Evolutionary conservation across 2,797 vertebrate genomes (phyloP).

Genomic region (Pangasius larnaudii): DNA sequence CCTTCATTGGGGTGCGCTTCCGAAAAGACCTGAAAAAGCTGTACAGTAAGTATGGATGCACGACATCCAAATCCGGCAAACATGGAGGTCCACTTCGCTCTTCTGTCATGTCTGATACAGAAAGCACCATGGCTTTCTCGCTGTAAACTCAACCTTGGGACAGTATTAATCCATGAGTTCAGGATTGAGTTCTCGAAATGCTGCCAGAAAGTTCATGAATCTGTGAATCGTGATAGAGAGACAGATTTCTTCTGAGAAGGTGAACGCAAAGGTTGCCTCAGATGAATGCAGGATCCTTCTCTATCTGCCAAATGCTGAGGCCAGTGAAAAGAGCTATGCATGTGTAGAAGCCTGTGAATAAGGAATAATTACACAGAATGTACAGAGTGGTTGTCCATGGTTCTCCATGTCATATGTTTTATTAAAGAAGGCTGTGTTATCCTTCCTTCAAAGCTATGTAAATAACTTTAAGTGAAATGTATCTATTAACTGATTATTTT

Average conservation of each 20-base stretch:
- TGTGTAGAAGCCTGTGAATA: neutral
- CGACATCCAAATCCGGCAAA: slow-evolving; percentile 57
- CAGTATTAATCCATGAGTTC: neutral
- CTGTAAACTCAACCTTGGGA: slow-evolving; percentile 60
- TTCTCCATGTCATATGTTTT: neutral
- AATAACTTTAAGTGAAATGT: neutral
- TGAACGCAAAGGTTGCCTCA: neutral
- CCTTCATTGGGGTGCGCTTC: slow-evolving; percentile 84
- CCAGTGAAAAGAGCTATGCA: neutral
- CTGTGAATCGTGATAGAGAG: neutral
- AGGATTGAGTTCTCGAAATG: slow-evolving; percentile 8
- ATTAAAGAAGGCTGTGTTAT: neutral
- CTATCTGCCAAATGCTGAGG: neutral
- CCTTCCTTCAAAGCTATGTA: slow-evolving; percentile 4
- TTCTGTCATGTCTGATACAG: slow-evolving; percentile 73
- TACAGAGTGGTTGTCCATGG: too few species aligned
- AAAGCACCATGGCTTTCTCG: slow-evolving; percentile 75
- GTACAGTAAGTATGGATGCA: slow-evolving; percentile 59
- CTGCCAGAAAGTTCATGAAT: neutral
- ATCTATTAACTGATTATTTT: neutral
- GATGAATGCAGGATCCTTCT: neutral
- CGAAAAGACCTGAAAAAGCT: slow-evolving; percentile 73
- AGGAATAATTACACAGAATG: neutral
- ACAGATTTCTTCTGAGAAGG: neutral
- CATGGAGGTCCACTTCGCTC: slow-evolving; percentile 63